Conservation (phyloP, 1,140 invertebrate genomes). For the Venustaconcha ellipsiformis region DNA sequence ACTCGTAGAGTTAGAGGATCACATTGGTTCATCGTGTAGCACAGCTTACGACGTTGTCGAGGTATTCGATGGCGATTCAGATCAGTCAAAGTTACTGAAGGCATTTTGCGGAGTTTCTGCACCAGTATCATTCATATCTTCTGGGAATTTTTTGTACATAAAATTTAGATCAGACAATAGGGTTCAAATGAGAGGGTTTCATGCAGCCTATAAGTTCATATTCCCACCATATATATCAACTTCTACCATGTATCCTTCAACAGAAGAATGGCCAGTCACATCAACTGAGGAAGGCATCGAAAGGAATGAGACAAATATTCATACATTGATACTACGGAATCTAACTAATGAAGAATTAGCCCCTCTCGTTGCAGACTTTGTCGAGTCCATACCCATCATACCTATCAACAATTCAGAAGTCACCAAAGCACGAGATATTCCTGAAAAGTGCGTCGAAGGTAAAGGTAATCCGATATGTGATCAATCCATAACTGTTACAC, state of each 20-base stretch:
- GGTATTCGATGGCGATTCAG: conserved; percentile 36
- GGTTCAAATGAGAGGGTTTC: conserved; percentile 50
- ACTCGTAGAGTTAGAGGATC: conserved; percentile 24
- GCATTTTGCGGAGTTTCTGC: conserved; percentile 42
- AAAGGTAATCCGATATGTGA: too few species aligned
- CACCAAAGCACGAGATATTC: too few species aligned
- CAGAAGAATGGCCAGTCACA: conserved; percentile 1
- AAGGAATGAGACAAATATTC: neutral
- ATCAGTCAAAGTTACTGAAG: conserved; percentile 17
- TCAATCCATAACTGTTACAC: too few species aligned
- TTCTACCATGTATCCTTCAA: conserved; percentile 24
- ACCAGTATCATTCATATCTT: conserved; percentile 34
- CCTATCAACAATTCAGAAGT: too few species aligned
- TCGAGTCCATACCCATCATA: too few species aligned
- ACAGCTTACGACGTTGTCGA: conserved; percentile 31
- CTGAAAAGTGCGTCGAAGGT: too few species aligned
- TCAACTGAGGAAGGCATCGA: neutral
- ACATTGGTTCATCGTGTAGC: conserved; percentile 17
- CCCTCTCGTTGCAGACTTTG: too few species aligned
- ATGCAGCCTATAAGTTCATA: conserved; percentile 52
- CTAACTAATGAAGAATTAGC: too few species aligned
- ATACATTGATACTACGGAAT: neutral
- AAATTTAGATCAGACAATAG: conserved; percentile 41
- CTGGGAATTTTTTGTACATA: conserved; percentile 36
- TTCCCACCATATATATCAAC: conserved; percentile 15